Evolutionary conservation across 2,113 vertebrate species (phyloP).

Genomic region (Chitala chitala): DNA sequence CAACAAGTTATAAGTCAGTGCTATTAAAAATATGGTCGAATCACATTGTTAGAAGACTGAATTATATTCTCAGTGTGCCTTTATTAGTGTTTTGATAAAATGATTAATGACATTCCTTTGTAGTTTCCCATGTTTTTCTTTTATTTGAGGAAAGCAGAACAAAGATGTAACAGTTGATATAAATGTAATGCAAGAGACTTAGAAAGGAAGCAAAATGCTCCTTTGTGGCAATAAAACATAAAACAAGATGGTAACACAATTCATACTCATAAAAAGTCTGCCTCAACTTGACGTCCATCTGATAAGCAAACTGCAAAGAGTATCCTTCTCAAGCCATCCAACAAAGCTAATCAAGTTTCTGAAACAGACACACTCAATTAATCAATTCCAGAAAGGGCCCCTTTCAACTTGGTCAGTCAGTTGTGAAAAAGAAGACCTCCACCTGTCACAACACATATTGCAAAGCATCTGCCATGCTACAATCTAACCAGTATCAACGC

Average conservation of each 20-base stretch:
- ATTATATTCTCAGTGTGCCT: neutral
- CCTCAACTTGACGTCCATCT: neutral
- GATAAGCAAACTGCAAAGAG: neutral
- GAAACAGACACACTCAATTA: neutral
- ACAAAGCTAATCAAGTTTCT: neutral
- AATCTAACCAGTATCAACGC: neutral
- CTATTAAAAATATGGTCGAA: neutral
- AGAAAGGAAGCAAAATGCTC: neutral
- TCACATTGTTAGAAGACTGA: neutral
- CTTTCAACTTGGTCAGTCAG: neutral
- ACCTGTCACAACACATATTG: neutral
- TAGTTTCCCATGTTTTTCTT: neutral
- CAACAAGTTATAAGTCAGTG: neutral
- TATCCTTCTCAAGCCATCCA: neutral
- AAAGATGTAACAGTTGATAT: neutral
- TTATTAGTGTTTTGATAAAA: neutral
- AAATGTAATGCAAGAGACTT: neutral
- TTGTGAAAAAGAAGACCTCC: neutral
- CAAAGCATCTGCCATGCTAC: neutral
- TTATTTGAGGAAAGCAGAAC: neutral
- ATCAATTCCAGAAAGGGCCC: neutral
- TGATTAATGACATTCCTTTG: neutral
- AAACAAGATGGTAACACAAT: neutral
- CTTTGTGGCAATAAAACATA: neutral
- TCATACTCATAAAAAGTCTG: neutral